These are phyloP conservation scores for Agonopterix arenella DNA, from an alignment of 2,888 invertebrate genomes.

Conservation along the genomic window DNA sequence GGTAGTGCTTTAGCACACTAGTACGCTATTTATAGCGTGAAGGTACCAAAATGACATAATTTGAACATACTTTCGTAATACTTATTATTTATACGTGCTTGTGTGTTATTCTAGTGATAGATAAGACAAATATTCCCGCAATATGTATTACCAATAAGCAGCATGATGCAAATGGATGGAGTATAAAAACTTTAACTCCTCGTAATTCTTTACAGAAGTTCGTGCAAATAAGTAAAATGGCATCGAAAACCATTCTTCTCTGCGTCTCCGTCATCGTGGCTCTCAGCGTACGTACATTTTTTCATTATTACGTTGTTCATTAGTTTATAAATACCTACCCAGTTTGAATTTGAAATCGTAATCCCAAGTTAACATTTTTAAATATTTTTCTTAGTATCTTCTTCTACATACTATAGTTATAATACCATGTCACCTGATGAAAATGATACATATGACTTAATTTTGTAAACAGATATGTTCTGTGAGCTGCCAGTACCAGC, in stretches of 20 bases:
- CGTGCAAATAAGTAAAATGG: conserved; percentile 5
- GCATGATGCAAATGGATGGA: conserved; percentile 13
- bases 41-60: too few species aligned
- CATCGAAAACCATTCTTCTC: conserved; percentile 7
- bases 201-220: not conserved
- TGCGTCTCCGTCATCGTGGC: conserved; percentile 9
- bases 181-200: conserved; percentile 2
- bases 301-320: too few species aligned
- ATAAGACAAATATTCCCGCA: conserved; percentile 8
- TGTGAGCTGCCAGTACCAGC: conserved; percentile 26
- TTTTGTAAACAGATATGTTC: conserved; percentile 22
- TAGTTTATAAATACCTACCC: too few species aligned
- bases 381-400: too few species aligned
- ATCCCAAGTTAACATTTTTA: too few species aligned
- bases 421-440: not conserved
- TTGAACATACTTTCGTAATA: too few species aligned
- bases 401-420: too few species aligned
- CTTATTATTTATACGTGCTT: too few species aligned
- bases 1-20: too few species aligned
- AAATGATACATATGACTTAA: not conserved
- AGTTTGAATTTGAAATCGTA: too few species aligned
- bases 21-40: too few species aligned
- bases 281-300: conserved; percentile 8
- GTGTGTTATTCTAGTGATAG: not conserved
- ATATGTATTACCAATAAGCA: conserved; percentile 28